phyloP scores from a whole-genome alignment of 2,888 invertebrate species.

The Tholera decimalis region DNA sequence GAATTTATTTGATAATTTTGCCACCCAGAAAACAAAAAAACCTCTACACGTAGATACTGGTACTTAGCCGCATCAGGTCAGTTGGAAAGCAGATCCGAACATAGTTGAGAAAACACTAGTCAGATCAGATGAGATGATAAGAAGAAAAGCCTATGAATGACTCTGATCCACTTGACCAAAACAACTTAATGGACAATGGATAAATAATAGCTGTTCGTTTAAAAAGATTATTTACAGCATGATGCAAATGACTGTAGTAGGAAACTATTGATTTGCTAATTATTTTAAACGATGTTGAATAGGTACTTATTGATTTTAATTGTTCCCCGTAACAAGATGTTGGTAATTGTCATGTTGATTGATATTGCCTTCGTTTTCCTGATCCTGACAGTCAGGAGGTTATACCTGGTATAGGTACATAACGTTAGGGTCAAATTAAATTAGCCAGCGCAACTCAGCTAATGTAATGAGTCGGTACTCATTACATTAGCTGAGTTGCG shows the following conservation, averaged over 20 bases:
- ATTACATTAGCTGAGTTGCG: not conserved
- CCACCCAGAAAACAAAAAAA: no score
- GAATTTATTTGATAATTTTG: no score
- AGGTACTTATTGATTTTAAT: slow-evolving; percentile 9
- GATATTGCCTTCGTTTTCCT: not conserved
- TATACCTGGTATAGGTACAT: not conserved
- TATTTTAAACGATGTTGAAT: slow-evolving; percentile 6
- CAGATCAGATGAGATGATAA: no score
- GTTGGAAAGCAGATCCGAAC: no score
- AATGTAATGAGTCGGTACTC: not conserved
- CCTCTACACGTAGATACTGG: no score
- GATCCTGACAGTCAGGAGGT: not conserved
- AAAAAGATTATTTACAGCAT: slow-evolving; percentile 1
- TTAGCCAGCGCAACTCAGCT: not conserved
- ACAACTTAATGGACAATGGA: not conserved
- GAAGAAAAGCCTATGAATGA: not conserved
- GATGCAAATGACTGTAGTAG: slow-evolving; percentile 12
- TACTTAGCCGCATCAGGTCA: no score
- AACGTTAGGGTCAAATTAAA: not conserved
- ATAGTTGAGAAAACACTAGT: no score
- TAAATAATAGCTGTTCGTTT: slow-evolving; percentile 4
- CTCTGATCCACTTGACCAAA: not conserved
- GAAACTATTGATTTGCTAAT: slow-evolving; percentile 16
- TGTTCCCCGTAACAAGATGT: slow-evolving; percentile 14
- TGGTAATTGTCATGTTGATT: slow-evolving; percentile 3